phyloP scores from a whole-genome alignment of 2,888 invertebrate genomes.

The Agonum fuliginosum region DNA sequence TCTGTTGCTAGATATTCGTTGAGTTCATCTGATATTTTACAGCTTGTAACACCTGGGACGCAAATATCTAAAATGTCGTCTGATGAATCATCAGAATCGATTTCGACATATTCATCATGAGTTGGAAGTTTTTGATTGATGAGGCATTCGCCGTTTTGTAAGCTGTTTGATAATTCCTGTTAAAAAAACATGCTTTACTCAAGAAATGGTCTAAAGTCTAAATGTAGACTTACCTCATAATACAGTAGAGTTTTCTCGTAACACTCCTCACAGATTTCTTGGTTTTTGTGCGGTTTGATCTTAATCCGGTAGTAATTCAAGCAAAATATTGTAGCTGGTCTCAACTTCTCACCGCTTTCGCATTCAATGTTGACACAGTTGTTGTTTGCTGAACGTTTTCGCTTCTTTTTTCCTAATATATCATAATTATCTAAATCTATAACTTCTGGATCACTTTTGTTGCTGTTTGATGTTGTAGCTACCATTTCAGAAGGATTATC shows the following conservation, averaged over 20 bases:
- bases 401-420: constrained; percentile 48
- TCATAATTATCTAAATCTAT: constrained; percentile 64
- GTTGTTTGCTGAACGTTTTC: constrained; percentile 64
- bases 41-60: background rate
- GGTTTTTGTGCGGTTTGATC: constrained; percentile 67
- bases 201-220: constrained; percentile 63
- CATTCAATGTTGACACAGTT: constrained; percentile 78
- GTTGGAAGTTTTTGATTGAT: constrained; percentile 69
- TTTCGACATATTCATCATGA: constrained; percentile 71
- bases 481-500: background rate
- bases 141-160: constrained; percentile 64
- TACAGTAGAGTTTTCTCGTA: constrained; percentile 69
- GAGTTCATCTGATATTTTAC: constrained; percentile 15
- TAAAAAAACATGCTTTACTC: constrained; percentile 63
- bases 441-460: constrained; percentile 61
- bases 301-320: constrained; percentile 72
- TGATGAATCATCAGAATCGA: constrained; percentile 71
- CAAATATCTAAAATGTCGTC: background rate
- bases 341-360: constrained; percentile 71
- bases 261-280: constrained; percentile 71
- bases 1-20: constrained; percentile 71
- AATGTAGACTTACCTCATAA: constrained; percentile 67
- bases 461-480: background rate
- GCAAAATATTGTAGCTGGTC: constrained; percentile 72
- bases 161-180: constrained; percentile 61